These are phyloP conservation scores for Poeciliopsis turneri DNA, from an alignment of 2,797 vertebrate genomes.

Conservation along the genomic window DNA sequence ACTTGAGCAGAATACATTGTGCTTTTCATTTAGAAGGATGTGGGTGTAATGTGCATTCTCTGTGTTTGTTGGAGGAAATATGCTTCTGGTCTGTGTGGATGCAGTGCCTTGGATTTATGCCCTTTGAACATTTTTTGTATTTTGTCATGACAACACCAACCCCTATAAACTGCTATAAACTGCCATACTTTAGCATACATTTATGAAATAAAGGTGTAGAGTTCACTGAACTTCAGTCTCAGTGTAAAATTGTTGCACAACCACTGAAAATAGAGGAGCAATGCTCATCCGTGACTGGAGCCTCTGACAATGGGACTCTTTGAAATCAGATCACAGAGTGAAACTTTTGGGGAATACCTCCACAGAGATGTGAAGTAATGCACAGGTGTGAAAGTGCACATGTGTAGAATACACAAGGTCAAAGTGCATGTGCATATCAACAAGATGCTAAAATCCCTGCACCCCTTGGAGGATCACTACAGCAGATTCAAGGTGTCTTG, in stretches of 20 bases:
- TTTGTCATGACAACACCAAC: neutral
- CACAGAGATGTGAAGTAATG: neutral
- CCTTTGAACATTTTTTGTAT: neutral
- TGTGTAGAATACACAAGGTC: neutral
- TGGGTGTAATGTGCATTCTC: conserved; percentile 53
- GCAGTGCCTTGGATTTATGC: neutral
- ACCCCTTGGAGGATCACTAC: neutral
- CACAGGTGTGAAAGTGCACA: neutral
- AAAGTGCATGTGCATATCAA: neutral
- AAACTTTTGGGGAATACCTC: neutral
- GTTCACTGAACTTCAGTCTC: neutral
- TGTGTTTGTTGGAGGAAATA: conserved; percentile 44
- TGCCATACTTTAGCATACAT: neutral
- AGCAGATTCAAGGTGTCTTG: neutral
- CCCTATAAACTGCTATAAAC: neutral
- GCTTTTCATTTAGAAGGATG: conserved; percentile 64
- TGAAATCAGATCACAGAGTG: neutral
- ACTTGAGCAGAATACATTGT: conserved; percentile 74
- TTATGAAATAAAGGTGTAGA: neutral
- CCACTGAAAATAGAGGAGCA: neutral
- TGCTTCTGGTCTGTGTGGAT: conserved; percentile 14
- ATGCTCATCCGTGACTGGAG: neutral
- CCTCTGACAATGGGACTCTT: neutral
- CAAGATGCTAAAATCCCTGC: neutral
- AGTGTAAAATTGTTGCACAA: neutral